Evolutionary conservation across 30 jellyfish, hydroid and myxozoan genomes (phyloP).

Genomic region (Aurelia sp.): DNA sequence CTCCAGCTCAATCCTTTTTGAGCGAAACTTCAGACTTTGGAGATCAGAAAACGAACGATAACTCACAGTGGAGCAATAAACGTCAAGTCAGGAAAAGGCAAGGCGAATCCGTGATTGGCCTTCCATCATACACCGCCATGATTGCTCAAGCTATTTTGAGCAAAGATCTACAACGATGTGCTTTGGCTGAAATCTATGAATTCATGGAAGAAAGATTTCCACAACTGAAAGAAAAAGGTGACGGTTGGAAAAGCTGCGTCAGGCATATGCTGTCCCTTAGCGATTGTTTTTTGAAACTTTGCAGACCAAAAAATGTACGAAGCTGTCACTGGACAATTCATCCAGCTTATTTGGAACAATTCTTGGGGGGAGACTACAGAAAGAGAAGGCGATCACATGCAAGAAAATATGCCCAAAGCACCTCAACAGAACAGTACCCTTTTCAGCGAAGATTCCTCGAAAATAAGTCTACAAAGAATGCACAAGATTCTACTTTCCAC

Average conservation of each 20-base stretch:
- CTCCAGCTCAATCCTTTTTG: too few species aligned
- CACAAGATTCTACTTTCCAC: too few species aligned
- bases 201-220: slow-evolving; percentile 77
- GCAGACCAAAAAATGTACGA: slow-evolving; percentile 86
- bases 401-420: too few species aligned
- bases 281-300: slow-evolving; percentile 85
- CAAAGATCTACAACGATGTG: slow-evolving; percentile 54
- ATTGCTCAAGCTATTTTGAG: slow-evolving; percentile 84
- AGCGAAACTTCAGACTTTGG: too few species aligned
- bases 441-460: too few species aligned
- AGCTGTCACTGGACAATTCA: slow-evolving; percentile 92
- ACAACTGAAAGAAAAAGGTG: slow-evolving; percentile 68
- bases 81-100: too few species aligned
- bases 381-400: too few species aligned
- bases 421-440: too few species aligned
- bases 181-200: slow-evolving; percentile 77
- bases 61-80: too few species aligned
- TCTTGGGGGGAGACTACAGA: slow-evolving; percentile 13
- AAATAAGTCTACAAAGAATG: too few species aligned
- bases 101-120: too few species aligned
- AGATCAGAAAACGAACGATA: too few species aligned
- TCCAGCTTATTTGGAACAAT: slow-evolving; percentile 76
- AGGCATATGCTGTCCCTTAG: slow-evolving; percentile 80
- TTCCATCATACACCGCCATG: slow-evolving; percentile 37
- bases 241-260: slow-evolving; percentile 90